Base-by-base conservation (phyloP, 2,888 invertebrate genomes). In the Agrochola lota region DNA sequence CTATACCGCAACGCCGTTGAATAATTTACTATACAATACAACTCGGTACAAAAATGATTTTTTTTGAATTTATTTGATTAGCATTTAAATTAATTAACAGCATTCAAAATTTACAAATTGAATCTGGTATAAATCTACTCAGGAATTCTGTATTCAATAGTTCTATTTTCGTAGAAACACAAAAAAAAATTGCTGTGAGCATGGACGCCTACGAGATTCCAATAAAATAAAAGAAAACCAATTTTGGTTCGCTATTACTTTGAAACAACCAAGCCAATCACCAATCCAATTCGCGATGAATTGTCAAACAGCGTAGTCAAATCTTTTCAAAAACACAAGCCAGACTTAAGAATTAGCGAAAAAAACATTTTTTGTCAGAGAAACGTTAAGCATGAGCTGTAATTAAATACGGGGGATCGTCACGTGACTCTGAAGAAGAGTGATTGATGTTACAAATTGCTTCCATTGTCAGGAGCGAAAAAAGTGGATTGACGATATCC, bases 371-470 rank as follows among this genome's bases (percentile, higher is more conserved):
- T 26, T 43, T 49, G 55, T 60, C n/a, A 63, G 23, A 49, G n/a
- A 52, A 26, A 46, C 60, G 26, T 6, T 52, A 66, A 71, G 60
- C 71, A 26, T 60, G 43, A 40, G 66, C 30, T 62, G 78, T 79
- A 86, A 83, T 79, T 84, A 84, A 83, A 83, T 86, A 79, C 74
- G 63, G 8, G 30, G 73, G 12, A 72, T 70, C 55, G 72, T 60
- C 79, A 83, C 67, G 64, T 86, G 83, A 71, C 67, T 81, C 67
- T 71, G 67, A 59, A 74, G 74, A 77, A 71, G 60, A 77, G 85
- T 86, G 84, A 83, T 86, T 74, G 86, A 85, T 86, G 86, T 71
- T 70, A 88, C 91, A 92, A 92, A 93, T 92, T 91, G 91, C 89
- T 91, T 89, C 87, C 90, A 91, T 91, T 92, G 92, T 92, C 85